phyloP scores from a whole-genome alignment of 2,888 invertebrate species.

The Osmoderma eremita region DNA sequence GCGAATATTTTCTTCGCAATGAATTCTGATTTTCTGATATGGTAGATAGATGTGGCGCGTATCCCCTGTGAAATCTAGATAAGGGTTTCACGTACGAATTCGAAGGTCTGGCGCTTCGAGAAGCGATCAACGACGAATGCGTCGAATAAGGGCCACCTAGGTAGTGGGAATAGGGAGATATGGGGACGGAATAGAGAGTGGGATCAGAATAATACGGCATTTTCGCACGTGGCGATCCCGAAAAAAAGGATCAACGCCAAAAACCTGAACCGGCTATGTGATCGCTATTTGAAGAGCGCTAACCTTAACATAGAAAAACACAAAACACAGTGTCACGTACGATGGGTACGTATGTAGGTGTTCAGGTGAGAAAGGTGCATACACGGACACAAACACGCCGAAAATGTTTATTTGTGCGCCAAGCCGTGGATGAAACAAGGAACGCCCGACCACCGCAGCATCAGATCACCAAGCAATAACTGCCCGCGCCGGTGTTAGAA shows the following conservation, averaged over 20 bases:
- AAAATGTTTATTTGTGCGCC: slow-evolving; percentile 44
- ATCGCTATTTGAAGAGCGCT: slow-evolving; percentile 12
- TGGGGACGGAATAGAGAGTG: slow-evolving; percentile 68
- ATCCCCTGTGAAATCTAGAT: slow-evolving; percentile 64
- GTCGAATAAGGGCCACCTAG: slow-evolving; percentile 68
- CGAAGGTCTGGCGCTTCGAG: slow-evolving; percentile 56
- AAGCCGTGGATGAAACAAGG: slow-evolving; percentile 2
- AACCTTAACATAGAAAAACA: slow-evolving; percentile 27
- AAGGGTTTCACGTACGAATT: slow-evolving; percentile 53
- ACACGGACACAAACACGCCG: slow-evolving; percentile 12
- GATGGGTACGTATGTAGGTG: neutral
- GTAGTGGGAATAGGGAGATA: slow-evolving; percentile 67
- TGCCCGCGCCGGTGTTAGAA: slow-evolving; percentile 53
- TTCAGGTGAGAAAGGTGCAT: slow-evolving; percentile 5
- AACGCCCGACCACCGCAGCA: slow-evolving; percentile 49
- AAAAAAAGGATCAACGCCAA: slow-evolving; percentile 10
- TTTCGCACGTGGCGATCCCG: slow-evolving; percentile 33
- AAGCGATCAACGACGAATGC: slow-evolving; percentile 60
- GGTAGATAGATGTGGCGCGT: slow-evolving; percentile 79
- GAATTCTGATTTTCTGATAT: slow-evolving; percentile 72
- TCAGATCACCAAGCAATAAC: slow-evolving; percentile 51
- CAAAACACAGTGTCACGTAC: slow-evolving; percentile 22
- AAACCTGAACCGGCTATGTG: slow-evolving; percentile 3
- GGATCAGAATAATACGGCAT: slow-evolving; percentile 78
- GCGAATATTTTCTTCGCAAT: slow-evolving; percentile 66